Evolutionary conservation across 2,888 invertebrate genomes (phyloP), one percentile per base, ranked within the genome.

Genomic region (Selenia dentaria): DNA sequence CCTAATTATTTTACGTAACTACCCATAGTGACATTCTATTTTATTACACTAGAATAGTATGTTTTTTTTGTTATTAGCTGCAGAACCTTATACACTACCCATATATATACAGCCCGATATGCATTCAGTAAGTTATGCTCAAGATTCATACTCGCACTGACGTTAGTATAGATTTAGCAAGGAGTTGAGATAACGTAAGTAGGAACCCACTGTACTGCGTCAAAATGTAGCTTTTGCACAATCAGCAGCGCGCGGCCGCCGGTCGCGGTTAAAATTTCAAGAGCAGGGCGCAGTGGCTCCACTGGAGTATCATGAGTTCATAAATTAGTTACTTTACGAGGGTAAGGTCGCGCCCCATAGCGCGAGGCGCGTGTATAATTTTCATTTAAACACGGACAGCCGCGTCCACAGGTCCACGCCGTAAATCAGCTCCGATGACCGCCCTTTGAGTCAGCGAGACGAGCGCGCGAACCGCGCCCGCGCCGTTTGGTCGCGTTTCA

Each of bases 251-350:
- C 74, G 69, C 54, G 57, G 16, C 16, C 22, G 6, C 2, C 8
- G 8, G 8, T 8, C 8, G 62, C 71, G 76, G 73, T 87, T 84
- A 85, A 88, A 84, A 70, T 86, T 88, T 84, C 82, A 88, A 79
- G 79, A 82, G 82, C 74, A 62, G 71, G 70, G 79, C 74, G 66
- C 70, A 68, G 70, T 71, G 73, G 75, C 79, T 77, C 73, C 73
- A 72, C 69, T 73, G 70, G 67, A 79, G 78, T 76, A 83, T 79
- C 79, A 79, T 75, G 77, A 75, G 81, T 83, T 83, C 80, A 85
- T 85, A 84, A 86, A 84, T 86, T 84, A 83, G 83, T 85, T 84
- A 84, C 75, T 82, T 83, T 80, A 83, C 74, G 79, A 81, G 83
- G 75, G 79, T 76, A 82, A 83, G 82, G 81, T 79, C 80, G 74